These are phyloP conservation scores for Columba janthina DNA, from an alignment of 2,113 vertebrate genomes.

Conservation along the genomic window DNA sequence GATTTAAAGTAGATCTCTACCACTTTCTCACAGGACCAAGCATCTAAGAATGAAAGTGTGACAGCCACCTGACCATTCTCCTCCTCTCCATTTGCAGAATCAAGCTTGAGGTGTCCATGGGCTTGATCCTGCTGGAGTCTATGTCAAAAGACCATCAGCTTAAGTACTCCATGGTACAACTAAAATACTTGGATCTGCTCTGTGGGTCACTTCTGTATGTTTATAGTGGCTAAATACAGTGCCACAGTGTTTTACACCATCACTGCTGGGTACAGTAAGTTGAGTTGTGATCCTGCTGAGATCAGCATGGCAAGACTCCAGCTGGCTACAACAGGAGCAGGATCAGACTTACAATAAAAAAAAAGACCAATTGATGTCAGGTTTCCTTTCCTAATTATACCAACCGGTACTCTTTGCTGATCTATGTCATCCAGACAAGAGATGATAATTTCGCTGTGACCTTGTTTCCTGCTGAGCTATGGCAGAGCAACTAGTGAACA, in stretches of 20 bases:
- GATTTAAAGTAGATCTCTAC: neutral
- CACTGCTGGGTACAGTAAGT: neutral
- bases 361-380: neutral
- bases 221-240: neutral
- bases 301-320: neutral
- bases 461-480: neutral
- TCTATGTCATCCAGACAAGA: neutral
- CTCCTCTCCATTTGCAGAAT: neutral
- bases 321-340: neutral
- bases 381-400: neutral
- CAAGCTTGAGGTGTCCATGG: neutral
- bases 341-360: neutral
- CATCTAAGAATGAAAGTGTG: neutral
- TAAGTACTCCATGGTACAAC: neutral
- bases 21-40: neutral
- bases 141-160: neutral
- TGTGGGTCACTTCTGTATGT: neutral
- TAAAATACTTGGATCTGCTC: neutral
- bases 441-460: neutral
- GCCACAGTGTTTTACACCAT: neutral
- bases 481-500: conserved; percentile 1
- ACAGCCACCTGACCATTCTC: neutral
- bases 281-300: neutral
- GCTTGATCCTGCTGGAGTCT: neutral
- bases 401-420: neutral